phyloP scores from a whole-genome alignment of 2,888 invertebrate species.

The Oasisia sp. region DNA sequence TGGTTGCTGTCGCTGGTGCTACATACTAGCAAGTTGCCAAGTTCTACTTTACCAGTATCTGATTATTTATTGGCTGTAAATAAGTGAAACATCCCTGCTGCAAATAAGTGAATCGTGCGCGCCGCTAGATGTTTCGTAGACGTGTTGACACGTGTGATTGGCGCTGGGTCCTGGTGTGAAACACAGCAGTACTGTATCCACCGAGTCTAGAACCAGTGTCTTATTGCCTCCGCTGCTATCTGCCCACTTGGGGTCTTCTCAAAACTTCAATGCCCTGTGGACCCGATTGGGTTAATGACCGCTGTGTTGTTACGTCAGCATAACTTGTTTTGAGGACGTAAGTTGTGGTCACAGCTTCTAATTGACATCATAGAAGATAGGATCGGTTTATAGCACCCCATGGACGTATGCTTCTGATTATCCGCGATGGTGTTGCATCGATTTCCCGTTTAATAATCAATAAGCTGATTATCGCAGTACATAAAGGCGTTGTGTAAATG shows the following conservation, averaged over 20 bases:
- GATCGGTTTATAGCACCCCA: neutral
- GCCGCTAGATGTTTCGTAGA: neutral
- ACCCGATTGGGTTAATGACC: neutral
- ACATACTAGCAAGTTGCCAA: neutral
- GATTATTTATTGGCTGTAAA: conserved; percentile 3
- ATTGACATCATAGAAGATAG: neutral
- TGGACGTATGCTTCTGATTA: neutral
- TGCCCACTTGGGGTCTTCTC: neutral
- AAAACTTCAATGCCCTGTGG: neutral
- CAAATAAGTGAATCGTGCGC: neutral
- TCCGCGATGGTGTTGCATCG: neutral
- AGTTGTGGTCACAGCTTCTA: neutral
- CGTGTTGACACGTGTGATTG: neutral
- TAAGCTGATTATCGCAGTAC: neutral
- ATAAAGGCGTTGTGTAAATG: neutral
- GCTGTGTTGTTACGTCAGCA: neutral
- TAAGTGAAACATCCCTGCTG: neutral
- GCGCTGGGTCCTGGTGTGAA: neutral
- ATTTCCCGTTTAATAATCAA: neutral
- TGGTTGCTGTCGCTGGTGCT: neutral
- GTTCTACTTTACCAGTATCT: neutral
- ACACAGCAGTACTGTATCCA: neutral
- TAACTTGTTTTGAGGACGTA: neutral
- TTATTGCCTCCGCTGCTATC: neutral
- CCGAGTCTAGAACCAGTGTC: neutral